These are phyloP conservation scores for Eulemur rufifrons DNA, from an alignment of 2,113 vertebrate species.

Conservation along the genomic window DNA sequence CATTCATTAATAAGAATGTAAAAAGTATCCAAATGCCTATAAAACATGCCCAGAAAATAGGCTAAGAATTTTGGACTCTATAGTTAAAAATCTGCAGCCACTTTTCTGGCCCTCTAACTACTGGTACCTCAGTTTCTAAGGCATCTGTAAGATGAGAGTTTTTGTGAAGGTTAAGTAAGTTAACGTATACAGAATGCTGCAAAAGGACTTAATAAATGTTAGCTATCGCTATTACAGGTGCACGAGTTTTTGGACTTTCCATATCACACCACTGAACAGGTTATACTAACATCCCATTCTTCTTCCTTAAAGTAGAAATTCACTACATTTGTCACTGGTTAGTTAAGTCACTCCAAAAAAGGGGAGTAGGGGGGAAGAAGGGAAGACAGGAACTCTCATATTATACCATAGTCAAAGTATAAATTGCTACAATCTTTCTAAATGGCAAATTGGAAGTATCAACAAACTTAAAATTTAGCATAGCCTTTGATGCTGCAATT, in stretches of 20 bases:
- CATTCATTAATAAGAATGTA: neutral
- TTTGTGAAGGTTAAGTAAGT: neutral
- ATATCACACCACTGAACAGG: neutral
- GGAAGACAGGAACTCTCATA: neutral
- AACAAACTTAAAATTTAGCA: neutral
- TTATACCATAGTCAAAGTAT: rapidly evolving
- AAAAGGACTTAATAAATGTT: neutral
- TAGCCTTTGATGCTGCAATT: neutral
- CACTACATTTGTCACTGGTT: neutral
- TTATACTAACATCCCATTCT: neutral
- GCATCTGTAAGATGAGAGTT: neutral
- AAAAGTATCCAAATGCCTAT: neutral
- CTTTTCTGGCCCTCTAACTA: neutral
- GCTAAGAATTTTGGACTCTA: neutral
- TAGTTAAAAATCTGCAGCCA: neutral
- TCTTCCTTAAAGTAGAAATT: neutral
- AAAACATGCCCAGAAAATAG: neutral
- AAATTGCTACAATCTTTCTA: neutral
- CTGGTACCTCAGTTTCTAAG: neutral
- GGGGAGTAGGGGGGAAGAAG: rapidly evolving
- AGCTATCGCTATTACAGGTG: neutral
- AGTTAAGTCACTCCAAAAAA: neutral
- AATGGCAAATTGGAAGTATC: neutral
- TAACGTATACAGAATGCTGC: neutral
- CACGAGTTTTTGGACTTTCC: neutral